A percentile compares a stretch with the other conserved stretches of the same genome.
Evolutionary conservation across 2,888 invertebrate genomes (phyloP).

Genomic region (Ischnura elegans): DNA sequence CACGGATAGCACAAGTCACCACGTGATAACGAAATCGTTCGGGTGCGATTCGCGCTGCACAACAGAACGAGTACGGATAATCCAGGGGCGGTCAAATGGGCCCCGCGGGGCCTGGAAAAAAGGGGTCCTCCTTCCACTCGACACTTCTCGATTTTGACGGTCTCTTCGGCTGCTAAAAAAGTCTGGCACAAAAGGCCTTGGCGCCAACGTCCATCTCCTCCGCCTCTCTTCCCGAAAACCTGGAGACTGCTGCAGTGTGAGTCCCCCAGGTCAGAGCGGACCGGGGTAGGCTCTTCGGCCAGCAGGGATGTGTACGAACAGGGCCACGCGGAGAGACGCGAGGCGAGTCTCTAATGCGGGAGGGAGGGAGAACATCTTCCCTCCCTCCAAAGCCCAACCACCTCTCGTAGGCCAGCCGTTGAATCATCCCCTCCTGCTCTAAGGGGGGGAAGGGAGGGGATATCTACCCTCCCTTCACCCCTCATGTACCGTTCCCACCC

Average conservation of each 20-base stretch:
- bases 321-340: neutral
- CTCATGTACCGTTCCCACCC: neutral
- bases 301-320: neutral
- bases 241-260: conserved; percentile 64
- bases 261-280: conserved; percentile 63
- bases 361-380: neutral
- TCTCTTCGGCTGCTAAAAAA: neutral
- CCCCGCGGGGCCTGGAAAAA: neutral
- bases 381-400: neutral
- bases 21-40: conserved; percentile 55
- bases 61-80: neutral
- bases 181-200: neutral
- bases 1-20: conserved; percentile 53
- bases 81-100: neutral
- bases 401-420: neutral
- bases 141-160: neutral
- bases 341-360: neutral
- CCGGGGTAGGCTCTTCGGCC: conserved; percentile 54
- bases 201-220: conserved; percentile 24
- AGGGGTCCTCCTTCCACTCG: conserved; percentile 34
- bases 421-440: neutral
- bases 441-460: too few relatives aligned
- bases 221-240: conserved; percentile 46
- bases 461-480: neutral
- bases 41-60: conserved; percentile 33